Base-by-base conservation (phyloP, 1,140 invertebrate species). In the Drosophila azteca region DNA sequence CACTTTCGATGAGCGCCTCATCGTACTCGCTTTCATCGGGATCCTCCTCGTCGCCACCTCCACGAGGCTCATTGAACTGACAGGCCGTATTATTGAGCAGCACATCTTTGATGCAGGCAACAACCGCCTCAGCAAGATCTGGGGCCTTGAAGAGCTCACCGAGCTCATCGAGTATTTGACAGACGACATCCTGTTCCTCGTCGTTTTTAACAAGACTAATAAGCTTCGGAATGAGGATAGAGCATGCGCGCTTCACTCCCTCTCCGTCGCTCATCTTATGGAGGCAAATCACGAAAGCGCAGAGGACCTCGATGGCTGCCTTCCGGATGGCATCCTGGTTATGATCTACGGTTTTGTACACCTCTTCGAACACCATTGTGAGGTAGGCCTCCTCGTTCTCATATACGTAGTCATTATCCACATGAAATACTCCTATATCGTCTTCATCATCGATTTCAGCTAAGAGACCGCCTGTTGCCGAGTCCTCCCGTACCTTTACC, bases 381-480 rank as follows among this genome's bases (percentile, higher is more conserved):
- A 96, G 90, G 78, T 94, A 96, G 1, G 96, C 95, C 91, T 96
- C 95, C 91, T 96, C 96, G 82, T 97, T 97, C 90, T 97, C 96
- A 76, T 95, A 94, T 39, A 96, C 92, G 84, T 94, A 97, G 1
- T 95, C 92, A 92, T 96, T 97, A 85, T 96, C 95, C 13, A 96
- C 95, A 17, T 92, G 94, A 58, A 94, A 95, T 24, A 91, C 93
- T 6, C 68, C 71, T 35, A 79, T 24, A 8, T 87, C 83, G 22
- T 89, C 84, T 2, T 81, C 75, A 46, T 90, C 79, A 24, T 91
- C 93, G 66, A 92, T 93, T 6, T 92, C 76, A 5, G n/a, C 31
- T 2, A 39, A 3, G 35, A 39, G 35, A 26, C 35, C 17, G 45
- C 22, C 29, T 93, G 93, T 54, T 93, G 93, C 91, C 22, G 89